phyloP scores from a whole-genome alignment of 2,888 invertebrate species.

The Campaea margaritaria region DNA sequence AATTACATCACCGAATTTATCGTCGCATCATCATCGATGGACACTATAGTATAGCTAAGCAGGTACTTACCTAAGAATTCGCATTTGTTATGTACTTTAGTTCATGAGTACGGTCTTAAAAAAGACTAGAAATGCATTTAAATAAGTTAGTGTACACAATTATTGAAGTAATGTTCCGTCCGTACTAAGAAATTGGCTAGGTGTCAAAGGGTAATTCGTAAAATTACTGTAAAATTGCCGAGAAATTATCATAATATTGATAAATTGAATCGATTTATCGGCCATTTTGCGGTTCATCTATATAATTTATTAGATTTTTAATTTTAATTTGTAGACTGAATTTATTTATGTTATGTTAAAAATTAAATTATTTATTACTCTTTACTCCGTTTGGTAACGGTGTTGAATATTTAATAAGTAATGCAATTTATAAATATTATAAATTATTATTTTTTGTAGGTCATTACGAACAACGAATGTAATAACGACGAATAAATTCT shows the following conservation, averaged over 20 bases:
- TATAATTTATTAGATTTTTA: conserved; percentile 43
- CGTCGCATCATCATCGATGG: no score
- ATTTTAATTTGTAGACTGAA: conserved; percentile 67
- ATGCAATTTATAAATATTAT: conserved; percentile 17
- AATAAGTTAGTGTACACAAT: conserved; percentile 21
- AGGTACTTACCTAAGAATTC: neutral
- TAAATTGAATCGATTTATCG: conserved; percentile 57
- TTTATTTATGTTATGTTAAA: conserved; percentile 74
- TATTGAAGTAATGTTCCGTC: conserved; percentile 27
- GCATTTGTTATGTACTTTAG: neutral
- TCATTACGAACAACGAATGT: conserved; percentile 42
- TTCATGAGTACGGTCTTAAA: neutral
- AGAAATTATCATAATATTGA: conserved; percentile 47
- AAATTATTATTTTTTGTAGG: conserved; percentile 30
- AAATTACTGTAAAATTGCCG: conserved; percentile 71
- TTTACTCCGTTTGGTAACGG: conserved; percentile 20
- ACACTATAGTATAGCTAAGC: no score
- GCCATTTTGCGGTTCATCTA: conserved; percentile 66
- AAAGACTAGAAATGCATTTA: conserved; percentile 32
- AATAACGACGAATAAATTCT: conserved; percentile 32
- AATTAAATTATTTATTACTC: conserved; percentile 62
- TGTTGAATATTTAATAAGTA: conserved; percentile 21
- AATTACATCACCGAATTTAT: no score
- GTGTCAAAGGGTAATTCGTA: conserved; percentile 51
- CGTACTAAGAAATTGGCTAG: conserved; percentile 34